Conservation (phyloP, 1,140 invertebrate species). For the Cydia strobilella region DNA sequence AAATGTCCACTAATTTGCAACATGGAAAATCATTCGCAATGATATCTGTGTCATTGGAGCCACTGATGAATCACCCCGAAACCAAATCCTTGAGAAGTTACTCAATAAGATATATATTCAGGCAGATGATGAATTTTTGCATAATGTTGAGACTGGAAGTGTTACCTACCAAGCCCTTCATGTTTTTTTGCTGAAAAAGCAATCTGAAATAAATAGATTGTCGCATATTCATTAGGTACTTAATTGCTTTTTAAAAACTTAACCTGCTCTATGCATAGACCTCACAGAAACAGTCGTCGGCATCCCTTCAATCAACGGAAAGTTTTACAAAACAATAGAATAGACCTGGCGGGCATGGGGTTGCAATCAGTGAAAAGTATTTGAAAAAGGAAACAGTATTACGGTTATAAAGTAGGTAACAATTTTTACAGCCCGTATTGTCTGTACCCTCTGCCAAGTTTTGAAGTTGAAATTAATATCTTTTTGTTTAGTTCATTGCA, state of each 20-base stretch:
- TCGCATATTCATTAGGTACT: conserved; percentile 37
- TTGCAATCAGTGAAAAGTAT: conserved; percentile 47
- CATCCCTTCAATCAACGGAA: conserved; percentile 48
- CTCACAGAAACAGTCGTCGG: conserved; percentile 47
- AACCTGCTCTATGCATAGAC: conserved; percentile 41
- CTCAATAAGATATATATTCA: conserved; percentile 17
- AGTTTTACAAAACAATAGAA: conserved; percentile 49
- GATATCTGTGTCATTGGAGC: conserved; percentile 45
- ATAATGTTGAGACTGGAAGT: conserved; percentile 10
- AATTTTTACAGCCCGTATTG: conserved; percentile 63
- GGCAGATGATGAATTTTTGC: conserved; percentile 11
- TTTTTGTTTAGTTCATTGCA: conserved; percentile 48
- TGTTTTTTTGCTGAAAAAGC: background rate
- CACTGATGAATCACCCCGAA: conserved; percentile 44
- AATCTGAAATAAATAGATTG: background rate
- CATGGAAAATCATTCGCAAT: conserved; percentile 10
- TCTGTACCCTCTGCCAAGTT: conserved; percentile 42
- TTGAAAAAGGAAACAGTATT: conserved; percentile 34
- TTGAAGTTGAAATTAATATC: conserved; percentile 45
- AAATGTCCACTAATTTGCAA: background rate
- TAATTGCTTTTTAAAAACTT: conserved; percentile 34
- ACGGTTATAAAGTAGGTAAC: conserved; percentile 46
- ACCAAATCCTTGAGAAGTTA: conserved; percentile 15
- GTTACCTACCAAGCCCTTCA: background rate
- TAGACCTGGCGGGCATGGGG: conserved; percentile 37